These are phyloP conservation scores for Mormyrus lacerda DNA, from an alignment of 2,113 vertebrate species.

Conservation along the genomic window DNA sequence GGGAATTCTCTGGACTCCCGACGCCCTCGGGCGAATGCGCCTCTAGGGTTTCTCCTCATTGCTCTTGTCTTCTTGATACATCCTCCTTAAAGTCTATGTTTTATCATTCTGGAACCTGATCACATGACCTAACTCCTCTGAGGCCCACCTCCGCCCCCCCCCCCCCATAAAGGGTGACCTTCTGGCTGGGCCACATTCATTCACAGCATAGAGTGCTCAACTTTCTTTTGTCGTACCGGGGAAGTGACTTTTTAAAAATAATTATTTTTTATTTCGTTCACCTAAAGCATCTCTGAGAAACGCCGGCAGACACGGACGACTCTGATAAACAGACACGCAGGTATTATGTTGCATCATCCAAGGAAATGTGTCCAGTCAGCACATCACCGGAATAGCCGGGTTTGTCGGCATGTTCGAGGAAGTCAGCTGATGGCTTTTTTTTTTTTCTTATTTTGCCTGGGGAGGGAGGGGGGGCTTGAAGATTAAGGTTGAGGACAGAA, in stretches of 20 bases:
- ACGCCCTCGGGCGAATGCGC: neutral
- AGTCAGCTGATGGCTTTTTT: neutral
- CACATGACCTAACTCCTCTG: neutral
- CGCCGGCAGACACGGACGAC: neutral
- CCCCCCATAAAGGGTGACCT: neutral
- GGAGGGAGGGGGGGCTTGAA: neutral
- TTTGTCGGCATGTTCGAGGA: neutral
- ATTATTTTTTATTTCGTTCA: neutral
- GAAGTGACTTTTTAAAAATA: neutral
- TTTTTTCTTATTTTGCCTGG: neutral
- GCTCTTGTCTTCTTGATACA: neutral
- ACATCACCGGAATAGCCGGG: neutral
- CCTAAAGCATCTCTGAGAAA: neutral
- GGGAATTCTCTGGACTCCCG: neutral
- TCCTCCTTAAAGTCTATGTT: neutral
- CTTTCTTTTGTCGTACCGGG: neutral
- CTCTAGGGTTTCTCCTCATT: neutral
- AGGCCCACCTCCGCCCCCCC: neutral
- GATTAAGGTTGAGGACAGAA: neutral
- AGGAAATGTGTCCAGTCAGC: neutral
- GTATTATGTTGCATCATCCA: neutral
- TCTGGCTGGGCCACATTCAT: neutral
- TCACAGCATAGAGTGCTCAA: neutral
- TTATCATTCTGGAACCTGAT: neutral
- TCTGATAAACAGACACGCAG: neutral